phyloP scores from a whole-genome alignment of 2,113 vertebrate species.

The Daboia siamensis region DNA sequence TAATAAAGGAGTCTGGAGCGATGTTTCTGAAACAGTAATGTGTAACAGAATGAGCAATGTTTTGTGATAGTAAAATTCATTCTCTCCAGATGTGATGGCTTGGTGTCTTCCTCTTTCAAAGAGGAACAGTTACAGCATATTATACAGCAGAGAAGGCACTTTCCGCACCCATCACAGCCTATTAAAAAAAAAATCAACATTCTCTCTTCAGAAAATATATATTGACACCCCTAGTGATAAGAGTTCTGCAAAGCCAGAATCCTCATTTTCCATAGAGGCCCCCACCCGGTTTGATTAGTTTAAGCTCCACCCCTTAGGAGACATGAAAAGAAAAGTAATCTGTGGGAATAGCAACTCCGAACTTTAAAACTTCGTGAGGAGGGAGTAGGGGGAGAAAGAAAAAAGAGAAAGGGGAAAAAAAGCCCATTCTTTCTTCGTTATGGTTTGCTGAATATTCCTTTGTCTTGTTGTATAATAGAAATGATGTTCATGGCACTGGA shows the following conservation, averaged over 20 bases:
- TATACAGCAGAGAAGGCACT: constrained; percentile 1
- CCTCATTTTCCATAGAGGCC: constrained; percentile 8
- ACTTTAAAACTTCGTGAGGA: constrained; percentile 56
- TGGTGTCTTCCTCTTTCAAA: constrained; percentile 15
- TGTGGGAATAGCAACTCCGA: constrained; percentile 46
- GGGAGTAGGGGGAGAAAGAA: neutral
- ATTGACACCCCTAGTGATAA: constrained; percentile 25
- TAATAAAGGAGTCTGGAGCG: constrained; percentile 9
- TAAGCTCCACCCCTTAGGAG: constrained; percentile 11
- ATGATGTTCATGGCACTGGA: constrained; percentile 72
- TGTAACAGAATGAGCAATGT: constrained; percentile 22
- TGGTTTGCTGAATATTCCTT: constrained; percentile 71
- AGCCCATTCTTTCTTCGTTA: constrained; percentile 61
- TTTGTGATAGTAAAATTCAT: constrained; percentile 23
- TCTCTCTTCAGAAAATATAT: constrained; percentile 29
- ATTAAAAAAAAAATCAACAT: neutral
- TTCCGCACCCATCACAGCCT: constrained; percentile 1
- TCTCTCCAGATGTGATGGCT: constrained; percentile 19
- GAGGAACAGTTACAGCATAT: constrained; percentile 10
- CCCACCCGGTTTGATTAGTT: constrained; percentile 23
- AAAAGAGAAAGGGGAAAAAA: constrained; percentile 1
- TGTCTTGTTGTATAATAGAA: constrained; percentile 70
- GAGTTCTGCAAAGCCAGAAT: constrained; percentile 8
- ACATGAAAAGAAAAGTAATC: constrained; percentile 37
- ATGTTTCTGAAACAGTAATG: constrained; percentile 21